Percentiles rank a stretch among this genome's conserved stretches.
These are phyloP conservation scores for Syndactyla subalaris DNA, from an alignment of 2,797 vertebrate species.

Conservation along the genomic window DNA sequence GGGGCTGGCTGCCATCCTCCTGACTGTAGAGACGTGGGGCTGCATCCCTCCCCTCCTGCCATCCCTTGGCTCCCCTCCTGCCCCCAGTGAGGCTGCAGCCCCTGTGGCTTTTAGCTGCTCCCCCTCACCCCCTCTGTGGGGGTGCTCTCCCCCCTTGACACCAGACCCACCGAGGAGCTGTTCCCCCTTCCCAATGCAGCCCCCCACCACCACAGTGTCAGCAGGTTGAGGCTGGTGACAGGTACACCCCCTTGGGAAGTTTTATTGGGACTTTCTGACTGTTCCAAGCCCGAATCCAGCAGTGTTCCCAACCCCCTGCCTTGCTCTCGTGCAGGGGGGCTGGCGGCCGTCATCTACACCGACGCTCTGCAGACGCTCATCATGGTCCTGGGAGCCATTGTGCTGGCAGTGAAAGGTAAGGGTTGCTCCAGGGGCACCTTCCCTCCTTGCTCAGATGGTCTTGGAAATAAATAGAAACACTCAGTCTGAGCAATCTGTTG, in stretches of 20 bases:
- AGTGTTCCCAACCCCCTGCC: rapidly evolving
- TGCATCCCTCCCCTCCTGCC: background rate
- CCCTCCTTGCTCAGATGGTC: rapidly evolving
- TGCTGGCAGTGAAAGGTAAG: slow-evolving; percentile 87
- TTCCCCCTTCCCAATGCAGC: background rate
- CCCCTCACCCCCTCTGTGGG: background rate
- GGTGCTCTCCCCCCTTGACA: background rate
- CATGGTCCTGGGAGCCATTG: slow-evolving; percentile 88
- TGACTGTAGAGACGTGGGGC: rapidly evolving
- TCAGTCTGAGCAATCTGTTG: background rate
- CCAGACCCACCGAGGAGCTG: background rate
- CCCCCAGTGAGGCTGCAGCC: background rate
- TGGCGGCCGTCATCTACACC: slow-evolving; percentile 91
- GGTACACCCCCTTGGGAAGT: rapidly evolving
- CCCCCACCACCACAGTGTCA: rapidly evolving
- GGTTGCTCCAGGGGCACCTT: background rate
- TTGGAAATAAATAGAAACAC: background rate
- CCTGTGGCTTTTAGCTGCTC: rapidly evolving
- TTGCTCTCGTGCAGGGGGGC: slow-evolving; percentile 81
- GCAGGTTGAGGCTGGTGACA: background rate
- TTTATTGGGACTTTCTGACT: background rate
- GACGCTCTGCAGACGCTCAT: slow-evolving; percentile 89
- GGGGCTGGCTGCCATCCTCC: background rate
- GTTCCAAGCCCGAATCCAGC: background rate
- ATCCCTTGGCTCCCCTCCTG: background rate